Conservation (phyloP, 2,113 vertebrate species). For the Sporophila hypoxantha region DNA sequence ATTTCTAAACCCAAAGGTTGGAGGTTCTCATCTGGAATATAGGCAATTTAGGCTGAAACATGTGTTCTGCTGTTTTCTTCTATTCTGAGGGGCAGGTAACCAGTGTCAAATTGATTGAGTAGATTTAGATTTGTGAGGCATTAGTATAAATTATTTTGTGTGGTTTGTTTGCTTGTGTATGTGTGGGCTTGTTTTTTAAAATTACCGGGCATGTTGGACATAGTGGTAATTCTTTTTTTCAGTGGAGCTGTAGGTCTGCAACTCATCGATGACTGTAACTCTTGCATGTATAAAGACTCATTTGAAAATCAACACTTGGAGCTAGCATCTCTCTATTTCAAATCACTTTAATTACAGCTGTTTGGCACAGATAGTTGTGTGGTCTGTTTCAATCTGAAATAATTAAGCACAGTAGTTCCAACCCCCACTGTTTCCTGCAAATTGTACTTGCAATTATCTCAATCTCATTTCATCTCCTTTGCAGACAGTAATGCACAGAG, state of each 20-base stretch:
- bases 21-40: background rate
- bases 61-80: background rate
- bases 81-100: background rate
- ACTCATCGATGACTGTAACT: background rate
- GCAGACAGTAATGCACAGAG: constrained; percentile 24
- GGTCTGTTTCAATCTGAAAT: constrained; percentile 64
- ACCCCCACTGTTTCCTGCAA: constrained; percentile 51
- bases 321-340: constrained; percentile 47
- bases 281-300: background rate
- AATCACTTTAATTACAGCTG: constrained; percentile 64
- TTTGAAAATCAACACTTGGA: constrained; percentile 52
- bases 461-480: constrained; percentile 55
- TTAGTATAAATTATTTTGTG: background rate
- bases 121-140: background rate
- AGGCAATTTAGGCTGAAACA: background rate
- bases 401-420: constrained; percentile 57
- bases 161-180: background rate
- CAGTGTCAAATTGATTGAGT: background rate
- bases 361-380: constrained; percentile 58
- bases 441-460: constrained; percentile 61
- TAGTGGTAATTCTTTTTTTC: background rate
- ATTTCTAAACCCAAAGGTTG: background rate
- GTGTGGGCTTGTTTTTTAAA: background rate
- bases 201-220: background rate
- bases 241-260: background rate